phyloP scores from a whole-genome alignment of 1,140 invertebrate species.

The Battus philenor region DNA sequence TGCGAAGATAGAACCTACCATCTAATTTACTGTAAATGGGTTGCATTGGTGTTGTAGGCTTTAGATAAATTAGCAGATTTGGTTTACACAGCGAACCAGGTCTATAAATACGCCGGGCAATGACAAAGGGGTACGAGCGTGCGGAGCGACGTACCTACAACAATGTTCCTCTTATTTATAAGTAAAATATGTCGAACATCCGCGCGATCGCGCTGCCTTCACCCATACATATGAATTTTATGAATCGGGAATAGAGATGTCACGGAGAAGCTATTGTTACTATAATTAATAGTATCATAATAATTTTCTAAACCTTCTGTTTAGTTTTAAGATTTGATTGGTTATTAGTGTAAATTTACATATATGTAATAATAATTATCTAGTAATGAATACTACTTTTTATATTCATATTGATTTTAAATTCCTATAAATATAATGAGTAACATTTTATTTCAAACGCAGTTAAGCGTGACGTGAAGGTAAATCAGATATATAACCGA shows the following conservation, averaged over 20 bases:
- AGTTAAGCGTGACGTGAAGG: no score
- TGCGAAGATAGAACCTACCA: no score
- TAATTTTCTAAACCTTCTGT: no score
- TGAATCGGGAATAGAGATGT: conserved; percentile 39
- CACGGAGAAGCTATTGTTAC: conserved; percentile 28
- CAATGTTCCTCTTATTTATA: conserved; percentile 56
- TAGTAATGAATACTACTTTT: no score
- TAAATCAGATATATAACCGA: no score
- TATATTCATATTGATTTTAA: no score
- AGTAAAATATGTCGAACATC: conserved; percentile 59
- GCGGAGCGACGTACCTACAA: conserved; percentile 38
- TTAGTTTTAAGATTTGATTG: no score
- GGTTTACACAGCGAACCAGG: conserved; percentile 30
- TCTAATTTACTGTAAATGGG: no score
- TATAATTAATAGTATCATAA: conserved; percentile 17
- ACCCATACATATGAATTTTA: conserved; percentile 70
- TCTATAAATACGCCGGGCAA: conserved; percentile 46
- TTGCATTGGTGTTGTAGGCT: not conserved
- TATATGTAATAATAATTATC: no score
- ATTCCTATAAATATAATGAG: no score
- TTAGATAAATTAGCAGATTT: conserved; percentile 41
- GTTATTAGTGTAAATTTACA: no score
- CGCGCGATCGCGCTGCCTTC: conserved; percentile 50
- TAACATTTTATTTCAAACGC: no score
- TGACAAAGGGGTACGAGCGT: conserved; percentile 51